Percentiles rank a stretch among this genome's conserved stretches.
Conservation (phyloP, 2,888 invertebrate genomes). For the Agelastica alni region DNA sequence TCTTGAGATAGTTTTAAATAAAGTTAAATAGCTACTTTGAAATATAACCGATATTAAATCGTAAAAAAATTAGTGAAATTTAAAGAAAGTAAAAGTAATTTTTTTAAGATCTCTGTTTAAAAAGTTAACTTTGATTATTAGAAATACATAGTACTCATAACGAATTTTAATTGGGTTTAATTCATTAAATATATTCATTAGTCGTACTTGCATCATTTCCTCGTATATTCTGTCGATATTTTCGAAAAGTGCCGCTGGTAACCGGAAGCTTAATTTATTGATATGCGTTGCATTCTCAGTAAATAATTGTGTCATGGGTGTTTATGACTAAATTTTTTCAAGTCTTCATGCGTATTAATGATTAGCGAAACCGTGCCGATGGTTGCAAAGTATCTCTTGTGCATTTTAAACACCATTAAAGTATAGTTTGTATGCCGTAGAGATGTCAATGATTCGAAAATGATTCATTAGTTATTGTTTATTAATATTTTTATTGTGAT, state of each 20-base stretch:
- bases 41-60: too few species aligned
- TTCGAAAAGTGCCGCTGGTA: conserved; percentile 33
- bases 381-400: conserved; percentile 33
- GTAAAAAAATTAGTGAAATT: too few species aligned
- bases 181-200: conserved; percentile 20
- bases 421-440: conserved; percentile 44
- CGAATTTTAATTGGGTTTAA: neutral
- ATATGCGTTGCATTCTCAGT: conserved; percentile 40
- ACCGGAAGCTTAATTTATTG: conserved; percentile 40
- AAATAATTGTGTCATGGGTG: conserved; percentile 48
- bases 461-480: conserved; percentile 47
- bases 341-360: conserved; percentile 47
- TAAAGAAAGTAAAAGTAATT: too few species aligned
- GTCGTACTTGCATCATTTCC: conserved; percentile 30
- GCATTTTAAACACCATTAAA: conserved; percentile 46
- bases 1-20: too few species aligned
- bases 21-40: too few species aligned
- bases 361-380: conserved; percentile 47
- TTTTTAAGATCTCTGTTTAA: too few species aligned
- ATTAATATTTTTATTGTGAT: conserved; percentile 38
- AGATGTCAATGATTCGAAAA: conserved; percentile 40
- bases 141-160: too few species aligned
- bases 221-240: conserved; percentile 23
- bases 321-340: conserved; percentile 43
- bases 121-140: too few species aligned